phyloP scores from a whole-genome alignment of 1,140 invertebrate genomes.

The Pararge aegeria region DNA sequence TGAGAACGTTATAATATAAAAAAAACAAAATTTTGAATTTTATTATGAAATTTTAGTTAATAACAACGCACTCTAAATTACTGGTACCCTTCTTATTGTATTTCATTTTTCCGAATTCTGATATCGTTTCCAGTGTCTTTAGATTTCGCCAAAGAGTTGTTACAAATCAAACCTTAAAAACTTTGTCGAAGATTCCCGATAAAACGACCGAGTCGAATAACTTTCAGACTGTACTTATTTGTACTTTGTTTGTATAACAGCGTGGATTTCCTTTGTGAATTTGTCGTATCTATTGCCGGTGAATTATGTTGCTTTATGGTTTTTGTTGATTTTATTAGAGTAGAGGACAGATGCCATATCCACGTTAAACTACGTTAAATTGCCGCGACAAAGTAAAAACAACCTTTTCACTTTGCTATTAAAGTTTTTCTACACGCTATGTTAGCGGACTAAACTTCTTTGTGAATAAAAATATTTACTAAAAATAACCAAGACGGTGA shows the following conservation, averaged over 20 bases:
- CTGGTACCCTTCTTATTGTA: no score
- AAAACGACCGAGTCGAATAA: conserved; percentile 52
- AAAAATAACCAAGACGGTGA: no score
- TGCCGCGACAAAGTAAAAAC: no score
- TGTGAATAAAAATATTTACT: no score
- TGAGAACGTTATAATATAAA: no score
- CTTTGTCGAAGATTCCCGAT: conserved; percentile 63
- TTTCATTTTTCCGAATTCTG: neutral
- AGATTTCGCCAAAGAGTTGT: conserved; percentile 36
- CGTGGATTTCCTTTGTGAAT: conserved; percentile 28
- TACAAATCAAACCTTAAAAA: conserved; percentile 72
- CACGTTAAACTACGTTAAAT: no score
- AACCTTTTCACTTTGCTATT: no score
- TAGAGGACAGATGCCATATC: neutral
- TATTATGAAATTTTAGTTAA: no score
- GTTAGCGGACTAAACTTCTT: no score
- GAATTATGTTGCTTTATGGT: conserved; percentile 9
- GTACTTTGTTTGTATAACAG: conserved; percentile 54
- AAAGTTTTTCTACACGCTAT: no score
- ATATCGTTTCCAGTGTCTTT: conserved; percentile 33
- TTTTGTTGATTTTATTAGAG: neutral
- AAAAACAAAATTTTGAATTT: no score
- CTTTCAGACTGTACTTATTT: conserved; percentile 53
- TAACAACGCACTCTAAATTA: no score
- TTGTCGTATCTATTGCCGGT: conserved; percentile 29